phyloP scores from a whole-genome alignment of 2,888 invertebrate species.

The Dione juno region DNA sequence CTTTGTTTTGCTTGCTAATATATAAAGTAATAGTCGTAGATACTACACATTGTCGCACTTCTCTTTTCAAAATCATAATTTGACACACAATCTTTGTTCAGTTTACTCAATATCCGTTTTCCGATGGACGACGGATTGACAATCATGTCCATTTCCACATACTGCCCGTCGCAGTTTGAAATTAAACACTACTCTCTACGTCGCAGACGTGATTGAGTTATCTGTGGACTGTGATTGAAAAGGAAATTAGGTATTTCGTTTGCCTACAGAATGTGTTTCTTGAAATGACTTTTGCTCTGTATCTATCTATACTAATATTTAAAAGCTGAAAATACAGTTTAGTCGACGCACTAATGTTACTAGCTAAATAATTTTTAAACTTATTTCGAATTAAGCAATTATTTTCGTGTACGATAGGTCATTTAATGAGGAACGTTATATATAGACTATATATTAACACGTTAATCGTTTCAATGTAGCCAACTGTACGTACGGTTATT shows the following conservation, averaged over 20 bases:
- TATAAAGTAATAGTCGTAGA: too few species aligned
- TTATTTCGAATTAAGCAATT: too few species aligned
- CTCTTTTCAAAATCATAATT: neutral
- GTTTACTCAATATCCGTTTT: conserved; percentile 62
- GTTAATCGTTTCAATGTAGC: too few species aligned
- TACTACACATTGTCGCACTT: neutral
- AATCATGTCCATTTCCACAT: conserved; percentile 67
- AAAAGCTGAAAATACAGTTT: too few species aligned
- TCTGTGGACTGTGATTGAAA: conserved; percentile 20
- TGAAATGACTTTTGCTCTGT: neutral
- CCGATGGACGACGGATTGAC: conserved; percentile 63
- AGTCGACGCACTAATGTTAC: too few species aligned
- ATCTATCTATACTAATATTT: too few species aligned
- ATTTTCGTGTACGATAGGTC: too few species aligned
- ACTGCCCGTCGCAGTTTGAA: conserved; percentile 42
- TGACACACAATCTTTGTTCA: conserved; percentile 46
- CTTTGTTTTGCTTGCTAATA: too few species aligned
- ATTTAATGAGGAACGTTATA: too few species aligned
- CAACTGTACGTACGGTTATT: too few species aligned
- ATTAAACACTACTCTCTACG: conserved; percentile 33
- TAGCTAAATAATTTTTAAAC: too few species aligned
- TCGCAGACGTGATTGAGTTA: conserved; percentile 14
- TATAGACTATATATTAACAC: too few species aligned
- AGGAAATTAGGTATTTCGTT: conserved; percentile 21
- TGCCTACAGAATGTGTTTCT: neutral